These are phyloP conservation scores for Leptinotarsa texana DNA, from an alignment of 1,140 invertebrate species.

Conservation along the genomic window DNA sequence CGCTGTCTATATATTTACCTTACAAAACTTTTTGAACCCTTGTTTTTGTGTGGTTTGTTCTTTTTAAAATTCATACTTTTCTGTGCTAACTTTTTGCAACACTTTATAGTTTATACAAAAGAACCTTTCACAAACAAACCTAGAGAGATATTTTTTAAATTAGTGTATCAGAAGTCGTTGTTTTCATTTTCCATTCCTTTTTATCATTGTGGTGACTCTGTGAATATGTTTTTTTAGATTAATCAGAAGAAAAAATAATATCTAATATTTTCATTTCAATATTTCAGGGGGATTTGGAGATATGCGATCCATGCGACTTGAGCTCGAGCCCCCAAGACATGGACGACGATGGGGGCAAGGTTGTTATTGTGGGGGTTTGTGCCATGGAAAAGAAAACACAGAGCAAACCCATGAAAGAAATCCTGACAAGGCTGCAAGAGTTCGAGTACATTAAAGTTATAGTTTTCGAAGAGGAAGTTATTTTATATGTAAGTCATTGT, in stretches of 20 bases:
- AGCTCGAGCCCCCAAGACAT: slow-evolving; percentile 59
- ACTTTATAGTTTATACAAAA: too few relatives aligned
- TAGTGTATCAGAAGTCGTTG: too few relatives aligned
- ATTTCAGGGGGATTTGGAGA: slow-evolving; percentile 71
- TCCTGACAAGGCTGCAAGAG: slow-evolving; percentile 89
- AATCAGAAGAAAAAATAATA: background rate
- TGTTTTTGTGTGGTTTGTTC: too few relatives aligned
- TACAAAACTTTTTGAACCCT: too few relatives aligned
- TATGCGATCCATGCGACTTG: slow-evolving; percentile 66
- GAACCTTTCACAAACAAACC: too few relatives aligned
- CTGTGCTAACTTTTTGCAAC: too few relatives aligned
- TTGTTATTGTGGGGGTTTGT: slow-evolving; percentile 94
- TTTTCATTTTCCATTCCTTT: too few relatives aligned
- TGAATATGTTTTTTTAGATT: background rate
- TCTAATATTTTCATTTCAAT: slow-evolving; percentile 42
- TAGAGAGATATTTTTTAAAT: too few relatives aligned
- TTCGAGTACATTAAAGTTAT: slow-evolving; percentile 95
- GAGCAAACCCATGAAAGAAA: slow-evolving; percentile 98
- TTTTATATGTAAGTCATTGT: slow-evolving; percentile 72
- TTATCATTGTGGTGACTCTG: too few relatives aligned
- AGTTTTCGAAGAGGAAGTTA: slow-evolving; percentile 92
- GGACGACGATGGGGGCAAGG: slow-evolving; percentile 66
- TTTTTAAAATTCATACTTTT: too few relatives aligned
- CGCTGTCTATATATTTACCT: too few relatives aligned
- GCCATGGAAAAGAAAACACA: slow-evolving; percentile 99